Base-by-base conservation (phyloP, 2,113 vertebrate species). In the Salvator merianae region DNA sequence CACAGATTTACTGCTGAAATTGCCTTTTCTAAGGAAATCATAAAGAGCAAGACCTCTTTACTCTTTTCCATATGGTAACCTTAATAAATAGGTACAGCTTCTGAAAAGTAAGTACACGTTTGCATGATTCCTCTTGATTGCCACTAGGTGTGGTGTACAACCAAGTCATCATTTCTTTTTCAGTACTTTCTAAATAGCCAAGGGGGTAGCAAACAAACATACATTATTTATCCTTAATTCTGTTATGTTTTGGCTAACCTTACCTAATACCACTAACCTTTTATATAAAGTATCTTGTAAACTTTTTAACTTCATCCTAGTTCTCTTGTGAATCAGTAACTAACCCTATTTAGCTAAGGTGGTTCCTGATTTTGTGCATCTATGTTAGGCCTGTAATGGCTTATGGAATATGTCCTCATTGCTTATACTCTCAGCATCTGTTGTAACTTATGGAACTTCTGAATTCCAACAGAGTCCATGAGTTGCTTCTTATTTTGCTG, bases 381-480 rank as follows among this genome's bases (percentile, higher is more conserved):
- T 93, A 30, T 74, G 90, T 90, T 90, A 75, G 10, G 86, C 20
- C 66, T 84, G 87, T 75, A 88, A 81, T 4, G 1, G 32, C 81
- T 85, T 75, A 85, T 38, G 62, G 32, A 62, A 77, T 47, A 24
- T 84, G 75, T 71, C 66, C 69, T 78, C 22, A 34, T 34, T 70
- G 68, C 77, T 86, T 84, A 65, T 70, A 28, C 12, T 72, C n/a
- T 47, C 55, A 47, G 13, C 38, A 78, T 71, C 50, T 78, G 12
- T 79, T 72, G 50, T 63, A 5, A 20, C 36, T 62, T 7, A 18
- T 62, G n/a, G 13, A 1, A 20, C 50, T 84, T 72, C 71, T 62
- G 40, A 47, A 79, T 20, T 18, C 59, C 53, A 36, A 24, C 24
- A 77, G 74, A 32, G 34, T 77, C 70, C 32, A 70, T 22, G 53